A percentile compares a stretch with the other conserved stretches of the same genome.
Evolutionary conservation across 2,797 vertebrate species (phyloP).

Genomic region (Antennarius maculatus): DNA sequence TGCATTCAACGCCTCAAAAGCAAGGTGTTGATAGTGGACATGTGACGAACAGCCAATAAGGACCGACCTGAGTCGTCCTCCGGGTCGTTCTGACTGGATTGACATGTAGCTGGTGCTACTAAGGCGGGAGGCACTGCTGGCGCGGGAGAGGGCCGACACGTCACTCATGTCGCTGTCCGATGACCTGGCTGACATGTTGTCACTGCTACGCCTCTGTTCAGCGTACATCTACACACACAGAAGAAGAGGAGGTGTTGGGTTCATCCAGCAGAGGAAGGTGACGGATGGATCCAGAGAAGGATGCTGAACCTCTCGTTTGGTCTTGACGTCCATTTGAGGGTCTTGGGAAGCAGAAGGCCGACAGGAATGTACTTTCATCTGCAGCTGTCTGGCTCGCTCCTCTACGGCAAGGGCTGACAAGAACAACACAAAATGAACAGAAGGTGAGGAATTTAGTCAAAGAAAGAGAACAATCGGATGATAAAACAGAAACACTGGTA

Average conservation of each 20-base stretch:
- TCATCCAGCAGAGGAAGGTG: not conserved
- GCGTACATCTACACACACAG: conserved; percentile 81
- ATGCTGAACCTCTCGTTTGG: conserved; percentile 86
- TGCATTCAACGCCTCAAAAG: conserved; percentile 23
- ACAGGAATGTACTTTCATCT: conserved; percentile 92
- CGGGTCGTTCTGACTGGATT: conserved; percentile 94
- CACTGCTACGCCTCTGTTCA: conserved; percentile 93
- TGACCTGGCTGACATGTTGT: conserved; percentile 95
- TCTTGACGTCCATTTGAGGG: conserved; percentile 92
- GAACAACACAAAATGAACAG: not conserved
- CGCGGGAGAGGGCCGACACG: conserved; percentile 92
- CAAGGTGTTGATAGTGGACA: not conserved
- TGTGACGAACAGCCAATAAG: not conserved
- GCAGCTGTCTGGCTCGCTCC: conserved; percentile 92
- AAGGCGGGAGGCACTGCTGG: conserved; percentile 98
- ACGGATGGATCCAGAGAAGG: not conserved
- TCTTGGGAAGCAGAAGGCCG: conserved; percentile 93
- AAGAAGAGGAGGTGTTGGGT: not conserved
- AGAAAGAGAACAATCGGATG: not conserved
- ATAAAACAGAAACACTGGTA: not conserved
- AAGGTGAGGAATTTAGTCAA: not conserved
- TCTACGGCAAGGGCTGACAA: conserved; percentile 89
- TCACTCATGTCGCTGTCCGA: conserved; percentile 98
- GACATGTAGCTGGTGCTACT: conserved; percentile 99
- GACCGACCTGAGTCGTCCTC: conserved; percentile 93